Conservation (phyloP, 2,888 invertebrate genomes). For the Sabellastarte sp. region DNA sequence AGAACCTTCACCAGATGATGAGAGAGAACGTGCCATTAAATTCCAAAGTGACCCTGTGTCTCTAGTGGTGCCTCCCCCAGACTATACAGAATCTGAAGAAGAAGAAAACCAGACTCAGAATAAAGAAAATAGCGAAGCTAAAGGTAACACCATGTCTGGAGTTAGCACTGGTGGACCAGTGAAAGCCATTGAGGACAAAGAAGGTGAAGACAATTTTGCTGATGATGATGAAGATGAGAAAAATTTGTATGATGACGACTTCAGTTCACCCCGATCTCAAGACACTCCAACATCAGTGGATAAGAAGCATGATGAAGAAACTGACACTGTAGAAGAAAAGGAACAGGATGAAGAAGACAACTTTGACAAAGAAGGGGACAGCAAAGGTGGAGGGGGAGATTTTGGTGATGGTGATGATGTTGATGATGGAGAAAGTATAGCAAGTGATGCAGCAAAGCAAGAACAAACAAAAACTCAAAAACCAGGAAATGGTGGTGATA, state of each 20-base stretch:
- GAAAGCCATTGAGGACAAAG: background rate
- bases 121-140: background rate
- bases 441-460: background rate
- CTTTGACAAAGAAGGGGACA: background rate
- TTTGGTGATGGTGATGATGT: background rate
- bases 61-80: conserved; percentile 49
- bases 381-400: background rate
- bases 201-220: background rate
- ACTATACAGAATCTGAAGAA: conserved; percentile 37
- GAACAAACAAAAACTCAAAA: conserved; percentile 2
- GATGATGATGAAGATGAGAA: background rate
- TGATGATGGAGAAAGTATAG: background rate
- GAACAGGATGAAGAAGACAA: background rate
- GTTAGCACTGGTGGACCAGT: background rate
- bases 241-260: no score
- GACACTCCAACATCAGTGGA: background rate
- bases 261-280: background rate
- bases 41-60: conserved; percentile 53
- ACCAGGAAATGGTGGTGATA: background rate
- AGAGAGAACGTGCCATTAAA: conserved; percentile 41
- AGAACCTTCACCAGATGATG: conserved; percentile 43
- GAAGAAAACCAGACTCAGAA: conserved; percentile 26
- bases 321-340: background rate
- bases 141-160: no score
- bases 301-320: background rate